Evolutionary conservation across 2,888 invertebrate genomes (phyloP).

Genomic region (Tipula unca): DNA sequence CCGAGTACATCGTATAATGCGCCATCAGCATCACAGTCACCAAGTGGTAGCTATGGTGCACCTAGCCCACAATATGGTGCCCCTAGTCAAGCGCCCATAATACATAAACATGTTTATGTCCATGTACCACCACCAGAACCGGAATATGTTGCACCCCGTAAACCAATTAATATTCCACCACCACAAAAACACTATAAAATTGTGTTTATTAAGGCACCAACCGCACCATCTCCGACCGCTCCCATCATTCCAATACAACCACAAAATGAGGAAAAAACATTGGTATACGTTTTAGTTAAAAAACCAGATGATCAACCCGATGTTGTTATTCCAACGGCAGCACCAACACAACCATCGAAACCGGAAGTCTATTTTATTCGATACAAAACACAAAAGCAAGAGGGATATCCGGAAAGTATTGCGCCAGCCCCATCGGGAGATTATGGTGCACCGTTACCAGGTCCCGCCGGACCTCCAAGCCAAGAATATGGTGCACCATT

Average conservation of each 20-base stretch:
- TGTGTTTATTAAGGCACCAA: constrained; percentile 66
- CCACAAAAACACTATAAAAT: constrained; percentile 75
- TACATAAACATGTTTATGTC: constrained; percentile 86
- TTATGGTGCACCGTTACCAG: constrained; percentile 35
- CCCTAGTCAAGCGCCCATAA: constrained; percentile 63
- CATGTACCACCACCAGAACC: constrained; percentile 85
- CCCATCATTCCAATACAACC: constrained; percentile 53
- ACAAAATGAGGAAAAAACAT: constrained; percentile 65
- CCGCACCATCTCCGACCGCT: constrained; percentile 53
- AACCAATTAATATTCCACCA: constrained; percentile 46
- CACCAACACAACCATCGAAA: constrained; percentile 65
- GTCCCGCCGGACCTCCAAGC: constrained; percentile 31
- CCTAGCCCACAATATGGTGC: constrained; percentile 59
- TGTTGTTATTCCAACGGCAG: constrained; percentile 56
- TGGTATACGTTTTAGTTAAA: constrained; percentile 66
- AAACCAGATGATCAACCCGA: constrained; percentile 65
- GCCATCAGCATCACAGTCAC: constrained; percentile 23
- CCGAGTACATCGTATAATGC: constrained; percentile 22
- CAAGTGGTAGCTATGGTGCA: constrained; percentile 45
- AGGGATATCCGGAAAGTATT: constrained; percentile 40
- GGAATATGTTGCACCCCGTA: constrained; percentile 60
- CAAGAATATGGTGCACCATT: constrained; percentile 38
- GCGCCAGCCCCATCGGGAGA: constrained; percentile 35
- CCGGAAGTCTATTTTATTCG: constrained; percentile 69
- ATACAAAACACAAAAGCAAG: constrained; percentile 59